phyloP scores from a whole-genome alignment of 2,888 invertebrate genomes.

The Drosophila siamana region DNA sequence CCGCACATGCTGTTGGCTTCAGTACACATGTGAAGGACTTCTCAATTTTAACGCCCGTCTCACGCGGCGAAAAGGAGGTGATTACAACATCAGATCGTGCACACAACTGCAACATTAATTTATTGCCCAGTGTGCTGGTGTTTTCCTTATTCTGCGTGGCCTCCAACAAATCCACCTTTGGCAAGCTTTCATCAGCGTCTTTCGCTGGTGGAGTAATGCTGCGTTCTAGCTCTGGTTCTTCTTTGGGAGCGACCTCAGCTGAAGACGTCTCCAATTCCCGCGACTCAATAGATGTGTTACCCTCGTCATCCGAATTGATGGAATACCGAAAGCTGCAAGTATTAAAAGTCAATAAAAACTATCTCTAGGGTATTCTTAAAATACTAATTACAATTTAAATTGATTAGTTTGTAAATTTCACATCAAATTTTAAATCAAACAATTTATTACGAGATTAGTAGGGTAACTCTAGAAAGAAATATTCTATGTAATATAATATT shows the following conservation, averaged over 20 bases:
- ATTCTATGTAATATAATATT: too few species aligned
- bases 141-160: constrained; percentile 78
- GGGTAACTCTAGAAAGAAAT: too few species aligned
- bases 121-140: constrained; percentile 58
- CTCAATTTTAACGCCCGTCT: constrained; percentile 76
- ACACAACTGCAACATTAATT: constrained; percentile 58
- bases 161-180: constrained; percentile 72
- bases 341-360: neutral
- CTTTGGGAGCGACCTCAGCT: constrained; percentile 14
- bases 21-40: constrained; percentile 81
- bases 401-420: neutral
- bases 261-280: constrained; percentile 36
- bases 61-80: constrained; percentile 84
- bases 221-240: constrained; percentile 17
- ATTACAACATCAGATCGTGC: constrained; percentile 80
- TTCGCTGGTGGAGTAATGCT: constrained; percentile 50
- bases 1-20: constrained; percentile 34
- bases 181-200: constrained; percentile 52
- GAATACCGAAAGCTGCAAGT: constrained; percentile 78
- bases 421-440: neutral
- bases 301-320: constrained; percentile 81
- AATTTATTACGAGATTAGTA: too few species aligned
- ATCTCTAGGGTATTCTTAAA: neutral
- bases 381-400: neutral
- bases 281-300: constrained; percentile 74